A percentile compares a stretch with the other conserved stretches of the same genome.
Evolutionary conservation across 2,113 vertebrate genomes (phyloP).

Genomic region (Petrocephalus zakoni): DNA sequence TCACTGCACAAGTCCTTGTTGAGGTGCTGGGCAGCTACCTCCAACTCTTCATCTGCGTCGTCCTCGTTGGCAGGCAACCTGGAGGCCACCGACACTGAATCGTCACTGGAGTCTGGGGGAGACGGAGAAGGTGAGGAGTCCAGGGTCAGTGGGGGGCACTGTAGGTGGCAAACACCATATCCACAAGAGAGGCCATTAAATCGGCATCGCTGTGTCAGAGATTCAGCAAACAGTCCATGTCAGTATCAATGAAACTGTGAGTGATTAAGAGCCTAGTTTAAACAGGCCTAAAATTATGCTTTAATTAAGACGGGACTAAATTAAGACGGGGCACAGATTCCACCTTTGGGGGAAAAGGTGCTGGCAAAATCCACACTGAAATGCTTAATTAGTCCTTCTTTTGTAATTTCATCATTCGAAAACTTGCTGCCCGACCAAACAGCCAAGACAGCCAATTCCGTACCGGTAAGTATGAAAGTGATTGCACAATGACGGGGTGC

Average conservation of each 20-base stretch:
- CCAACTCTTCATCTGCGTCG: slow-evolving; percentile 73
- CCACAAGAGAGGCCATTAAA: not conserved
- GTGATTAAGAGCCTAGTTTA: slow-evolving; percentile 20
- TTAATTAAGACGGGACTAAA: slow-evolving; percentile 10
- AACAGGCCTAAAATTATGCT: not conserved
- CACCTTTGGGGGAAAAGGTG: not conserved
- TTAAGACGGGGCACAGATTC: not conserved
- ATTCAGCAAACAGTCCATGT: not conserved
- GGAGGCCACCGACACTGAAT: slow-evolving; percentile 49
- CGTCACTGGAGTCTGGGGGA: slow-evolving; percentile 62
- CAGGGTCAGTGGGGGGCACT: not conserved
- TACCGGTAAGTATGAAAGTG: not conserved
- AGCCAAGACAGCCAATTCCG: slow-evolving; percentile 9
- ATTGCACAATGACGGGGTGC: not conserved
- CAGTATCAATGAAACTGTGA: not conserved
- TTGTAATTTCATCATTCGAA: slow-evolving; percentile 5
- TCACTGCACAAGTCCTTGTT: slow-evolving; percentile 72
- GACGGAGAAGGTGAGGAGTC: not conserved
- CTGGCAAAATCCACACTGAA: slow-evolving; percentile 1
- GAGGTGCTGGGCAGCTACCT: slow-evolving; percentile 79
- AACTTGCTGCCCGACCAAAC: slow-evolving; percentile 10
- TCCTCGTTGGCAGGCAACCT: slow-evolving; percentile 64
- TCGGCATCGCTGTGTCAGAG: not conserved
- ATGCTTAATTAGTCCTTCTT: slow-evolving; percentile 7
- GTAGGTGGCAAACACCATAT: not conserved